Evolutionary conservation across 2,113 vertebrate genomes (phyloP).

Genomic region (Cavia porcellus): DNA sequence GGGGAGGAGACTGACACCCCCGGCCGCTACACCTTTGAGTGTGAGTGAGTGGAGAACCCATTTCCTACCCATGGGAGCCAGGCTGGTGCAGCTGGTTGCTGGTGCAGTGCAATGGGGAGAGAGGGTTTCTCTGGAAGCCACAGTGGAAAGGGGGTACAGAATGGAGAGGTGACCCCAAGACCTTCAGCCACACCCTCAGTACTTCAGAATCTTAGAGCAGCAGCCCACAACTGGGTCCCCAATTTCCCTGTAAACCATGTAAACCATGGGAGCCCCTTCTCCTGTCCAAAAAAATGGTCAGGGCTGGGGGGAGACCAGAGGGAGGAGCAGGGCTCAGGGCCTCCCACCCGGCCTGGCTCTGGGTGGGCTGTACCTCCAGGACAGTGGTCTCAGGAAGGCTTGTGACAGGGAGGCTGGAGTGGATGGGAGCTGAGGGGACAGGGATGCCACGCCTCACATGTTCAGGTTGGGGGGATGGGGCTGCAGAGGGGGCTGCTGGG

Average conservation of each 20-base stretch:
- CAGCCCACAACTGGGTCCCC: rapidly evolving
- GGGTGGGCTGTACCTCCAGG: not conserved
- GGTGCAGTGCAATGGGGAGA: no score
- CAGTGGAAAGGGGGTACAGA: not conserved
- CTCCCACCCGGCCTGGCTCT: not conserved
- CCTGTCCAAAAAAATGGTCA: not conserved
- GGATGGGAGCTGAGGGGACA: not conserved
- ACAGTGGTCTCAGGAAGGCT: not conserved
- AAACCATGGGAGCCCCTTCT: not conserved
- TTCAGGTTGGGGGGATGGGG: not conserved
- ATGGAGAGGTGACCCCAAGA: no score
- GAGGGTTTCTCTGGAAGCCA: not conserved
- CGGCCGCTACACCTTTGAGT: not conserved
- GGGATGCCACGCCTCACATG: not conserved
- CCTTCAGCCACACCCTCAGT: no score
- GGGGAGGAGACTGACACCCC: not conserved
- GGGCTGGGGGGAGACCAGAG: not conserved
- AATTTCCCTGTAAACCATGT: no score
- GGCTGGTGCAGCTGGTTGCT: not conserved
- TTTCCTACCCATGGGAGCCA: not conserved
- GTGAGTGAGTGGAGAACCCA: not conserved
- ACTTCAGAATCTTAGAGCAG: not conserved
- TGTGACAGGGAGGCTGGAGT: not conserved
- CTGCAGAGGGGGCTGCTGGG: not conserved
- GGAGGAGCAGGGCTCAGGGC: not conserved